phyloP scores from a whole-genome alignment of 2,888 invertebrate species.

The Hoplodrina ambigua region DNA sequence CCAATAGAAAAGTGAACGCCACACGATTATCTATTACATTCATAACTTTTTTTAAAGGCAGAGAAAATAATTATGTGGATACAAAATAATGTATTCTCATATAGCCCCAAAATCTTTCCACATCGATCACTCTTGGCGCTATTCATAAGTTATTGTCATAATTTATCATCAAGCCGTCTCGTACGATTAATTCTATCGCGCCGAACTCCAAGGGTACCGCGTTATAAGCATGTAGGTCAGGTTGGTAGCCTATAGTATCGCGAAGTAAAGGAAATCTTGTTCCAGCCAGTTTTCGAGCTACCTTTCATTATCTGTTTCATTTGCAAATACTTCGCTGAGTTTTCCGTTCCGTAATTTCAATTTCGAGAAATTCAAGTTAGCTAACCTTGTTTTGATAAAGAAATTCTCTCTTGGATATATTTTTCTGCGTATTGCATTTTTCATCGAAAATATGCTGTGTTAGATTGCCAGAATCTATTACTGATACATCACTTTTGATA shows the following conservation, averaged over 20 bases:
- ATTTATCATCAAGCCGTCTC: slow-evolving; percentile 37
- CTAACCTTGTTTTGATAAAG: slow-evolving; percentile 10
- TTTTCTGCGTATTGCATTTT: neutral
- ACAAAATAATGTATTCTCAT: slow-evolving; percentile 19
- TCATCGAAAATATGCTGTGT: neutral
- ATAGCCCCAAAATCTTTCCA: slow-evolving; percentile 7
- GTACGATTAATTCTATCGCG: slow-evolving; percentile 43
- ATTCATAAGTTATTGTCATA: slow-evolving; percentile 42
- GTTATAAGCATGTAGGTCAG: slow-evolving; percentile 38
- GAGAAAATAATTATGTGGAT: slow-evolving; percentile 5
- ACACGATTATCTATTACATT: slow-evolving; percentile 1
- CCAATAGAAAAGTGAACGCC: slow-evolving; percentile 8
- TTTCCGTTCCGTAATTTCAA: slow-evolving; percentile 35
- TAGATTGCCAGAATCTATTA: slow-evolving; percentile 3
- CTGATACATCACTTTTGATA: slow-evolving; percentile 16
- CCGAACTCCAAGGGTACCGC: slow-evolving; percentile 42
- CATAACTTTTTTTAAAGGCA: neutral
- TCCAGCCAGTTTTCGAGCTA: slow-evolving; percentile 48
- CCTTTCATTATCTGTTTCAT: slow-evolving; percentile 51
- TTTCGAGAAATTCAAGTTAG: slow-evolving; percentile 27
- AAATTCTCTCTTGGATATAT: slow-evolving; percentile 1
- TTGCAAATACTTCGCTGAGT: slow-evolving; percentile 33
- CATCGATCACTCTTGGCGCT: slow-evolving; percentile 39
- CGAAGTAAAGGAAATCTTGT: slow-evolving; percentile 44
- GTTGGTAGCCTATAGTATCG: slow-evolving; percentile 26